These are phyloP conservation scores for Phenganax subtilis DNA, from an alignment of 92 coral and sea anemone species.

Conservation along the genomic window DNA sequence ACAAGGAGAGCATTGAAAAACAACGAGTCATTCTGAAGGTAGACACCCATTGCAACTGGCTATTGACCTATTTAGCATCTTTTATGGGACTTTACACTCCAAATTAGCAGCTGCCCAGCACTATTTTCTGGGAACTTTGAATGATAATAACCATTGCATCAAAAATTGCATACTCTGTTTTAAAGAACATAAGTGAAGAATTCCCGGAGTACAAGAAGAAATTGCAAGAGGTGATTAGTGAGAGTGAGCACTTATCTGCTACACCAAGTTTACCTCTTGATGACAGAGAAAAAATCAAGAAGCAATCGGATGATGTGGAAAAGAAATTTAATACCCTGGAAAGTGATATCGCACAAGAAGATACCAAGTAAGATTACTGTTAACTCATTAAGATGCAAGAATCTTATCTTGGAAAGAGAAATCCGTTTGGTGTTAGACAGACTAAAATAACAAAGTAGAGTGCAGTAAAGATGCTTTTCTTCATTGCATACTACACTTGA, in stretches of 20 bases:
- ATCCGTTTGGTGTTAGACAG: no score
- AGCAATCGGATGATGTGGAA: conserved; percentile 13
- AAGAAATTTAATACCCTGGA: conserved; percentile 8
- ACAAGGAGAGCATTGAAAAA: conserved; percentile 3
- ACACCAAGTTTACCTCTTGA: background rate
- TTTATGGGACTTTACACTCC: no score
- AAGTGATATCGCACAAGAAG: conserved; percentile 20
- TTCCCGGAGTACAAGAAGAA: conserved; percentile 10
- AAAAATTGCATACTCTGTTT: background rate
- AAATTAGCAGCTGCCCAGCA: background rate
- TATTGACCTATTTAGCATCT: no score
- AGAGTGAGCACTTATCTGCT: background rate
- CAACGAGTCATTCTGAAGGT: conserved; percentile 7
- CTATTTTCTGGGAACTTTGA: background rate
- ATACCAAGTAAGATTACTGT: background rate
- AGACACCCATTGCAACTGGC: background rate
- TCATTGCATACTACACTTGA: no score
- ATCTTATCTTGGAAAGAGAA: no score
- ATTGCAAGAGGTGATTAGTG: background rate
- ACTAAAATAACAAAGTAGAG: no score
- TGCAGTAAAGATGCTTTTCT: no score
- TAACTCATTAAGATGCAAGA: no score
- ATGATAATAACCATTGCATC: background rate
- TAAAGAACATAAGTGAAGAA: conserved; percentile 9
- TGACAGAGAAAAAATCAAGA: conserved; percentile 18